phyloP scores from a whole-genome alignment of 2,888 invertebrate genomes.

The Mythimna vitellina region DNA sequence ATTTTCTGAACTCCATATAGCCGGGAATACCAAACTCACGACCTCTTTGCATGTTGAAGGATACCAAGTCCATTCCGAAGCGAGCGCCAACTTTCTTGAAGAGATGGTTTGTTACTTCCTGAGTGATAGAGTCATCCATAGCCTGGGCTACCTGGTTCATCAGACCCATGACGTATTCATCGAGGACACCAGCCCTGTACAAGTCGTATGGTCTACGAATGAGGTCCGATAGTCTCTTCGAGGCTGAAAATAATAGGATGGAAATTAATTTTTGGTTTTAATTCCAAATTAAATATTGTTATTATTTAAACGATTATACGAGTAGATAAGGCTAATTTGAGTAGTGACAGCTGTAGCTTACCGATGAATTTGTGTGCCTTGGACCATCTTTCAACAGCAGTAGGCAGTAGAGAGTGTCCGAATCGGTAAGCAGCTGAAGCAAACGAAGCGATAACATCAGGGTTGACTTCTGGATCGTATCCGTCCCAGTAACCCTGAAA shows the following conservation, averaged over 20 bases:
- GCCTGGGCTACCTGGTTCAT: slow-evolving; percentile 98
- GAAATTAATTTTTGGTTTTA: background rate
- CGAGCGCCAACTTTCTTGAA: slow-evolving; percentile 95
- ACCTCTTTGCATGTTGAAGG: slow-evolving; percentile 98
- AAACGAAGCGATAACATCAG: slow-evolving; percentile 96
- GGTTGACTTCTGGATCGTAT: slow-evolving; percentile 96
- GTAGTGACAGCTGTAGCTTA: slow-evolving; percentile 74
- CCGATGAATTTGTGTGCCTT: slow-evolving; percentile 98
- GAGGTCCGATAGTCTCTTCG: slow-evolving; percentile 96
- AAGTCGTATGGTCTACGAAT: slow-evolving; percentile 97
- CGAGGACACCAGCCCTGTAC: slow-evolving; percentile 96
- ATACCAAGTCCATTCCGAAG: slow-evolving; percentile 97
- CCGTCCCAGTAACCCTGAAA: slow-evolving; percentile 95
- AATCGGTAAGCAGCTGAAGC: slow-evolving; percentile 98
- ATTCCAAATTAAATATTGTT: background rate
- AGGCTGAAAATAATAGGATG: slow-evolving; percentile 90
- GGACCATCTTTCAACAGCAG: slow-evolving; percentile 98
- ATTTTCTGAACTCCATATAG: slow-evolving; percentile 98
- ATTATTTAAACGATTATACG: background rate
- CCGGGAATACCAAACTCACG: slow-evolving; percentile 97
- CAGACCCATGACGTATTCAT: slow-evolving; percentile 97
- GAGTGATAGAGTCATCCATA: slow-evolving; percentile 98
- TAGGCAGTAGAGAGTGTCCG: slow-evolving; percentile 97
- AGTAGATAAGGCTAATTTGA: background rate
- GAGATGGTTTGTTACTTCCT: slow-evolving; percentile 97